Evolutionary conservation across 2,888 invertebrate genomes (phyloP).

Genomic region (Trissolcus japonicus): DNA sequence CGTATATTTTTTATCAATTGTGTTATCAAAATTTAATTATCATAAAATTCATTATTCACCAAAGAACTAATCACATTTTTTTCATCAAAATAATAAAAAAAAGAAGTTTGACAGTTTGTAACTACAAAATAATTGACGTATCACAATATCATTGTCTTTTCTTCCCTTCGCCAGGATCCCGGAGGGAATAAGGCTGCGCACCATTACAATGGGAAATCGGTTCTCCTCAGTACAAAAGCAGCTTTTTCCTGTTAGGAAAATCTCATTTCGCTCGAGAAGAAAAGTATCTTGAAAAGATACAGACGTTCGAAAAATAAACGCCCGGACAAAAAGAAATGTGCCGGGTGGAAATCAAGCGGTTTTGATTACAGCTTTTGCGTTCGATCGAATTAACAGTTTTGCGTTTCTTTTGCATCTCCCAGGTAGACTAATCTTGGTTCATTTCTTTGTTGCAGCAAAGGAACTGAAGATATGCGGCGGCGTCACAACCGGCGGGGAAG

Average conservation of each 20-base stretch:
- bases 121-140: no score
- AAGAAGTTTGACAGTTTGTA: no score
- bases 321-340: background rate
- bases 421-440: background rate
- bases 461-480: slow-evolving; percentile 74
- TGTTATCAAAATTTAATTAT: no score
- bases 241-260: slow-evolving; percentile 3
- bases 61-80: no score
- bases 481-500: slow-evolving; percentile 73
- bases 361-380: slow-evolving; percentile 1
- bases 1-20: no score
- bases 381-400: background rate
- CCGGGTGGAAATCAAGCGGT: background rate
- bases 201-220: no score
- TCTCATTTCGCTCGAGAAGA: no score
- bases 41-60: no score
- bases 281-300: no score
- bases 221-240: background rate
- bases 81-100: no score
- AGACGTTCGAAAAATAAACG: no score
- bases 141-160: background rate
- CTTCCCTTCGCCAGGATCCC: background rate
- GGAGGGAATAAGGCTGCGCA: no score
- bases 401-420: background rate
- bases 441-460: slow-evolving; percentile 66